Base-by-base conservation (phyloP, 2,888 invertebrate genomes). In the Trissolcus brochymenae region DNA sequence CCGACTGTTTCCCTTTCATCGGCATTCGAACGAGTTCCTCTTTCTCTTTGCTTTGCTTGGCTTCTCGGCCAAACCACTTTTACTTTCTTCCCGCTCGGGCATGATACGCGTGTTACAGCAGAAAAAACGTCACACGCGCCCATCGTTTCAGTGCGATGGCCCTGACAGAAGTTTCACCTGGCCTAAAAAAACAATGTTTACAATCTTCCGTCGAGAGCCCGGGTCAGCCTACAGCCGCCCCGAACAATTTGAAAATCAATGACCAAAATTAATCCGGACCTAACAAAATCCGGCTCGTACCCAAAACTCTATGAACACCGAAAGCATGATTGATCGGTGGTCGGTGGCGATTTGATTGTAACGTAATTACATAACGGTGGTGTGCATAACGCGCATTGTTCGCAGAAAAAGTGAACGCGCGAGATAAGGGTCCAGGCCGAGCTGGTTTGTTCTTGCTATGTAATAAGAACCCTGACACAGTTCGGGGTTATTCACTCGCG, bases 401-500 rank as follows among this genome's bases (percentile, higher is more conserved):
- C 64, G 75, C 40, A 75, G 64, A 68, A 75, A 66, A 68, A 68
- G 62, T 62, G 59, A 62, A 61, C 71, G 75, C 66, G 73, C 73
- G 57, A 75, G 87, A 87, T 87, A 87, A 87, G 85, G 82, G 82
- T 82, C 81, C 84, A 81, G 74, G 71, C 71, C 40, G 70, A 46
- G 60, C 59, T 64, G 75, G 75, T 59, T 50, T 55, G 65, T 66
- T 67, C 70, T 41, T 57, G 81, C 71, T 74, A 60, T 60, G 74
- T 80, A 87, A 87, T 87, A 88, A 87, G 85, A 87, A 84, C 81
- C 77, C 82, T 82, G 88, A 87, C 88, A 87, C 84, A 79, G 82
- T 87, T 87, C 80, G 87, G 85, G 88, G 88, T 89, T 87, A 83
- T 88, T 89, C 87, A 88, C 88, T 86, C 87, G 86, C 83, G 84